phyloP scores from a whole-genome alignment of 1,140 invertebrate genomes.

The Trichomalopsis sarcophagae region DNA sequence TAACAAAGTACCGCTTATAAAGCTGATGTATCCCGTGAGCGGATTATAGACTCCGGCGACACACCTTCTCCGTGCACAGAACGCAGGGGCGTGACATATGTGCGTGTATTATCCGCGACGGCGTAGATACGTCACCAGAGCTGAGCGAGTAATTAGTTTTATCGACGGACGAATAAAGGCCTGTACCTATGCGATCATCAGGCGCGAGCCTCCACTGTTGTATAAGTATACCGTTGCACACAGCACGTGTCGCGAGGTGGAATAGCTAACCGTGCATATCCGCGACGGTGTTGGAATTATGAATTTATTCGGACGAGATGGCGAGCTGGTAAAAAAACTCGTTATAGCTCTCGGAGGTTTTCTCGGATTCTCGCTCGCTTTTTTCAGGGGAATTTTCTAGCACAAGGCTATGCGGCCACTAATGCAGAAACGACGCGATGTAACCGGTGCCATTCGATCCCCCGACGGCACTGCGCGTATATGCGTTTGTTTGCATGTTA shows the following conservation, averaged over 20 bases:
- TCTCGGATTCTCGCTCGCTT: not conserved
- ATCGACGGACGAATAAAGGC: slow-evolving; percentile 28
- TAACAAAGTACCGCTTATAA: not conserved
- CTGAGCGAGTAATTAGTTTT: slow-evolving; percentile 17
- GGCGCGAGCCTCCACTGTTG: slow-evolving; percentile 15
- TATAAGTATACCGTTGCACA: not conserved
- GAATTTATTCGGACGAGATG: not conserved
- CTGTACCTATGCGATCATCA: not conserved
- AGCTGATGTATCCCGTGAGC: not conserved
- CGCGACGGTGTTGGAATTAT: not conserved
- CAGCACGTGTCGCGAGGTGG: not conserved
- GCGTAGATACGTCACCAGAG: not conserved
- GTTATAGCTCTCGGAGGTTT: not conserved
- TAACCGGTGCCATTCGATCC: too few relatives aligned
- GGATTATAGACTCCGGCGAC: not conserved
- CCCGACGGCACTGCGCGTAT: too few relatives aligned
- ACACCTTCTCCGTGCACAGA: slow-evolving; percentile 23
- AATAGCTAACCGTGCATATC: not conserved
- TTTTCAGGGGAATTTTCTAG: not conserved
- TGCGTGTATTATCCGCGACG: not conserved
- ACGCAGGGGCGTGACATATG: not conserved
- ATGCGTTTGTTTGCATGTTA: too few relatives aligned
- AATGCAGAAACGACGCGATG: too few relatives aligned
- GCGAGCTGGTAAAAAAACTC: not conserved
- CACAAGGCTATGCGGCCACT: not conserved